Evolutionary conservation across 1,140 invertebrate genomes (phyloP).

Genomic region (Drosophila insularis): DNA sequence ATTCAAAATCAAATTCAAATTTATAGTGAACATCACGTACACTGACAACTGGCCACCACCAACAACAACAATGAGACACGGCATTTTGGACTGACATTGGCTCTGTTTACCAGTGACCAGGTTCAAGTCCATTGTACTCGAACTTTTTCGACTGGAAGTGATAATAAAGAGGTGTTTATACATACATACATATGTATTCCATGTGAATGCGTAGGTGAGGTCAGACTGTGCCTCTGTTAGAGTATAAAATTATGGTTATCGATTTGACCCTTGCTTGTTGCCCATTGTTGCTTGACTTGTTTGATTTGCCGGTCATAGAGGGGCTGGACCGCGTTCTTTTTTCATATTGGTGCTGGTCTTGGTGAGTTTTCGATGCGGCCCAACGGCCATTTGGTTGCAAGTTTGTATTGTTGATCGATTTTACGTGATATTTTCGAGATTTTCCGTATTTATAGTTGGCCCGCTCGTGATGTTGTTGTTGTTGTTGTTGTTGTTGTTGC

Average conservation of each 20-base stretch:
- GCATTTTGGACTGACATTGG: slow-evolving; percentile 30
- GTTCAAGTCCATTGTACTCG: slow-evolving; percentile 29
- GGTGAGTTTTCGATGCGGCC: slow-evolving; percentile 28
- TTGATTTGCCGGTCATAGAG: slow-evolving; percentile 57
- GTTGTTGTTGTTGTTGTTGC: slow-evolving; percentile 49
- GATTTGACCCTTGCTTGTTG: slow-evolving; percentile 66
- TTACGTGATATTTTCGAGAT: slow-evolving; percentile 82
- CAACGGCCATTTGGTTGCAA: slow-evolving; percentile 76
- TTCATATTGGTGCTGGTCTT: slow-evolving; percentile 33
- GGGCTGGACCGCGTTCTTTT: slow-evolving; percentile 10
- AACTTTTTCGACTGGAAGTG: slow-evolving; percentile 52
- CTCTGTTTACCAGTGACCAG: slow-evolving; percentile 19
- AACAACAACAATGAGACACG: slow-evolving; percentile 39
- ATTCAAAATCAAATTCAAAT: slow-evolving; percentile 80
- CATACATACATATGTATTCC: background rate
- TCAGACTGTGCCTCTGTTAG: slow-evolving; percentile 25
- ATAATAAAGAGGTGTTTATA: slow-evolving; percentile 69
- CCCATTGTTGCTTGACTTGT: slow-evolving; percentile 58
- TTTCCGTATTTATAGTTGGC: slow-evolving; percentile 81
- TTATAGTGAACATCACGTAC: slow-evolving; percentile 74
- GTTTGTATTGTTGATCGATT: slow-evolving; percentile 83
- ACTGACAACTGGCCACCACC: slow-evolving; percentile 49
- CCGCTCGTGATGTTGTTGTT: slow-evolving; percentile 36
- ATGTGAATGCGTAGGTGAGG: slow-evolving; percentile 58
- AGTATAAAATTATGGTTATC: slow-evolving; percentile 76